phyloP scores from a whole-genome alignment of 1,140 invertebrate species.

The Procambarus clarkii region DNA sequence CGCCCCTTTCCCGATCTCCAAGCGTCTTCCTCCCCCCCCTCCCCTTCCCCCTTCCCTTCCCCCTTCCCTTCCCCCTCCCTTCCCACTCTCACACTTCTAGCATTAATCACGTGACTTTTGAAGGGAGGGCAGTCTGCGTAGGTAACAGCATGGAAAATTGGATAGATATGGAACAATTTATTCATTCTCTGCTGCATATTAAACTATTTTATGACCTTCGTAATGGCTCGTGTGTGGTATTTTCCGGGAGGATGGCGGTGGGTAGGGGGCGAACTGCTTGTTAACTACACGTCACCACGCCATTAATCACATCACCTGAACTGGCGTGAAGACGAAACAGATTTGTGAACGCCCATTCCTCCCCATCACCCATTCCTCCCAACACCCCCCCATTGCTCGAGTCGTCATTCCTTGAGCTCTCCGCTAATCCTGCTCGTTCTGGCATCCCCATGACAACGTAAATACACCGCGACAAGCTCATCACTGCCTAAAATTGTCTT shows the following conservation, averaged over 20 bases:
- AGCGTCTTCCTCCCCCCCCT: background rate
- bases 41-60: slow-evolving; percentile 17
- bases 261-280: background rate
- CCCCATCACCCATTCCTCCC: too few species aligned
- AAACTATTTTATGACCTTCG: background rate
- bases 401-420: too few species aligned
- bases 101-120: slow-evolving; percentile 36
- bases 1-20: background rate
- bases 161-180: slow-evolving; percentile 43
- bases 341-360: too few species aligned
- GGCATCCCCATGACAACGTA: too few species aligned
- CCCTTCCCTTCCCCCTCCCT: background rate
- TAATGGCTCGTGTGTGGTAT: background rate
- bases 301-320: too few species aligned
- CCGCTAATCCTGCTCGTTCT: too few species aligned
- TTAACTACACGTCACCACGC: too few species aligned
- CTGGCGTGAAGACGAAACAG: too few species aligned
- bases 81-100: slow-evolving; percentile 1
- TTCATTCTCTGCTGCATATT: background rate
- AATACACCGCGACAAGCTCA: too few species aligned
- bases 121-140: background rate
- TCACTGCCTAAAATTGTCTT: too few species aligned
- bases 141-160: slow-evolving; percentile 56
- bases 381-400: too few species aligned
- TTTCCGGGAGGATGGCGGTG: background rate